A percentile compares a stretch with the other conserved stretches of the same genome.
Conservation (phyloP, 2,888 invertebrate genomes). For the Crocallis elinguaria region DNA sequence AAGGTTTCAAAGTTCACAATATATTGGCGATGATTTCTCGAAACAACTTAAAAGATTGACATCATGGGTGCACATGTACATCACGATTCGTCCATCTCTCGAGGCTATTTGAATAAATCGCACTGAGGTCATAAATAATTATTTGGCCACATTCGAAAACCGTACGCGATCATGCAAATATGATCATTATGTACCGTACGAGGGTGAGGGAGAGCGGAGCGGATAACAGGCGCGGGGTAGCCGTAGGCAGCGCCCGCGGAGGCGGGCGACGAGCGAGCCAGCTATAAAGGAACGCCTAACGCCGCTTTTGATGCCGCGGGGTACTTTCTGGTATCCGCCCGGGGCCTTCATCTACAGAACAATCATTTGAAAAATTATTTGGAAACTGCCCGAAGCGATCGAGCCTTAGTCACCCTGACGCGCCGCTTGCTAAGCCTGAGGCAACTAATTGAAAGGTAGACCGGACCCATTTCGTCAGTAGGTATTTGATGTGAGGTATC, state of each 20-base stretch:
- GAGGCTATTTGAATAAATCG: constrained; percentile 50
- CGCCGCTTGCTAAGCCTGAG: constrained; percentile 17
- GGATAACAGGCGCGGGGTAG: constrained; percentile 24
- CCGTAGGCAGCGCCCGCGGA: constrained; percentile 40
- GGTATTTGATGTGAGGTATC: neutral
- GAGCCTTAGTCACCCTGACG: constrained; percentile 18
- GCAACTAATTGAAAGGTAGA: constrained; percentile 24
- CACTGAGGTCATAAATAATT: constrained; percentile 60
- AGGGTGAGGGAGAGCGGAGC: constrained; percentile 27
- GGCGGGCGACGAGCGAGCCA: constrained; percentile 45
- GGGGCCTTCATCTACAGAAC: constrained; percentile 74
- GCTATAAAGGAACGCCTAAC: constrained; percentile 64
- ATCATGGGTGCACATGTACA: constrained; percentile 32
- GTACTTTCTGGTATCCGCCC: constrained; percentile 46
- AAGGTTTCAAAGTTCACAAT: no score
- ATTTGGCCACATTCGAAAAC: constrained; percentile 53
- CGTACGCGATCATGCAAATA: constrained; percentile 53
- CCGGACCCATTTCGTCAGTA: constrained; percentile 13
- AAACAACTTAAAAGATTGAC: constrained; percentile 18
- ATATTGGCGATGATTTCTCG: no score
- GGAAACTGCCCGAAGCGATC: constrained; percentile 60
- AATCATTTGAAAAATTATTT: constrained; percentile 79
- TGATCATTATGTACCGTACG: constrained; percentile 38
- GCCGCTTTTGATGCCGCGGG: constrained; percentile 57
- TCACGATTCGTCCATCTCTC: constrained; percentile 54